Base-by-base conservation (phyloP, 1,140 invertebrate genomes). In the Venustaconcha ellipsiformis region DNA sequence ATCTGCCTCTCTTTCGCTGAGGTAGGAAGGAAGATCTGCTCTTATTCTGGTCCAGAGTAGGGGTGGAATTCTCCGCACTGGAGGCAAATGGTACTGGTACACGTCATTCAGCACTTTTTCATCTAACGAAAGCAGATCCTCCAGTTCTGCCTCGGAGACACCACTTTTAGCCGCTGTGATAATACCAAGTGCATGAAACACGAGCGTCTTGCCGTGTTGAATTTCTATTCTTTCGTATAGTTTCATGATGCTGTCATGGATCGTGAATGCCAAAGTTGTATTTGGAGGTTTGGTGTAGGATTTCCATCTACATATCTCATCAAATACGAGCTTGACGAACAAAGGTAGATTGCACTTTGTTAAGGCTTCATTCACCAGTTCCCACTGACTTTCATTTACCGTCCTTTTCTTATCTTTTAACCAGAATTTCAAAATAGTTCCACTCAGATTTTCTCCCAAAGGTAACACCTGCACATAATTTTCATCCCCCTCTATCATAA, bases 171-270 rank as follows among this genome's bases (percentile, higher is more conserved):
- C 88, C 1, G 88, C 88, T 5, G 88, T 89, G 26, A 90, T 89
- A 74, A 88, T 89, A 8, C 88, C 88, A 13, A 90, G 84, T 1
- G 88, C 88, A 67, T 88, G 87, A 0, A 84, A 84, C 13, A 90
- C 89, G 4, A 90, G 82, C 18, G 86, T 88, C 67, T 87, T 84
- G 11, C 89, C 89, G 67, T 90, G 88, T 67, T 88, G 86, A 20
- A 80, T 82, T 74, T 90, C 88, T 26, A 90, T 87, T 30, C 84
- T 72, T 71, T 89, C 88, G 74, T 87, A 88, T 56, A 90, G 91
- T 93, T 98, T 96, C 94, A 98, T 98, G 82, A 99, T 99, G 18
- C 95, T 97, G 86, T 99, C 97, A 94, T 98, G 98, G 0, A 99
- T 97, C 12, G 96, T 98, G 48, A 95, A 95, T 0, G 97, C 96